Evolutionary conservation across 2,888 invertebrate genomes (phyloP).

Genomic region (Lasioglossum calceatum): DNA sequence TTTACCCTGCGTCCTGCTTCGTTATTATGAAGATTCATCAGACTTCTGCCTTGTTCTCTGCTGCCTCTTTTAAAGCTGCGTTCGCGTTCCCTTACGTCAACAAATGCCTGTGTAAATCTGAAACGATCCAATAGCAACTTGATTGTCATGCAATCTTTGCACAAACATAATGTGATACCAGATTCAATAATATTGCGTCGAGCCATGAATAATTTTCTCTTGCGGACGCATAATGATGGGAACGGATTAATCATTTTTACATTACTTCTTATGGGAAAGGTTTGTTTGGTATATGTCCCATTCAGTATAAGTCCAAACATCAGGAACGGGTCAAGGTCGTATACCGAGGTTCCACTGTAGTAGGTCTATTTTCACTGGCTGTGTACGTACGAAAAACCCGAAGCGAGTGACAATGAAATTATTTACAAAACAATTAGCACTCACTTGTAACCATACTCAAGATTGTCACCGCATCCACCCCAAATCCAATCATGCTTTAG

Average conservation of each 20-base stretch:
- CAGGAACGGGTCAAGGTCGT: too few relatives aligned
- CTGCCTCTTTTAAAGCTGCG: conserved; percentile 93
- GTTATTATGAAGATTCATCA: conserved; percentile 99
- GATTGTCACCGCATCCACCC: conserved; percentile 99
- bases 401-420: not conserved
- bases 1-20: conserved; percentile 97
- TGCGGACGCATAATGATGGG: conserved; percentile 87
- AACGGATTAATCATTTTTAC: too few relatives aligned
- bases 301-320: too few relatives aligned
- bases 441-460: conserved; percentile 97
- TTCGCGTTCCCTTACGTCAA: conserved; percentile 96
- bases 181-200: conserved; percentile 59
- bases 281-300: too few relatives aligned
- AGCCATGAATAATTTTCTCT: not conserved
- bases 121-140: not conserved
- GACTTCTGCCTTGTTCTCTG: conserved; percentile 92
- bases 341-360: too few relatives aligned
- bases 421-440: conserved; percentile 76
- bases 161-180: not conserved
- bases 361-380: not conserved
- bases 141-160: not conserved
- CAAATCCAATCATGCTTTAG: conserved; percentile 97
- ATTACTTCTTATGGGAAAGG: too few relatives aligned
- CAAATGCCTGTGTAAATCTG: conserved; percentile 97
- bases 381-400: not conserved